Base-by-base conservation (phyloP, 2,888 invertebrate species). In the Cerastoderma edule region DNA sequence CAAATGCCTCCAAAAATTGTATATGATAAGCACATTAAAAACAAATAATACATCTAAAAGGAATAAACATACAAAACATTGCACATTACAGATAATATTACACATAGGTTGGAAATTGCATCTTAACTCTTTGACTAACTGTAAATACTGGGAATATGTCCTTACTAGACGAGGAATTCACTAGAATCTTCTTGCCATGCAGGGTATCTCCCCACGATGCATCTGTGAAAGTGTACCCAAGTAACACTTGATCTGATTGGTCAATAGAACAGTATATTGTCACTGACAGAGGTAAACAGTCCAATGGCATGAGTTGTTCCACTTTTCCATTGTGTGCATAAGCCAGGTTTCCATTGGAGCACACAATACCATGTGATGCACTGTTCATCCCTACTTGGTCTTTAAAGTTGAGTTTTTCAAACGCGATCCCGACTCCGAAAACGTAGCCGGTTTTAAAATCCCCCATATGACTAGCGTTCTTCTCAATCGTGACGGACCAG, bases 401-500 rank as follows among this genome's bases (percentile, higher is more conserved):
- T 73, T 90, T 91, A 39, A 86, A 84, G 44, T 70, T 84, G 19
- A 91, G 85, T 48, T 81, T 77, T 28, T 87, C 87, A 16, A 83
- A 84, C 1, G 90, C 82, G 16, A 91, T 85, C 32, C 91, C 91
- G 5, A 89, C 88, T 16, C 91, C 91, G 78, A 91, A 91, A n/a
- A 90, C 82, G 76, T 90, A 91, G 19, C 90, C 90, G 48, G 85
- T 78, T 56, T 85, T 87, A 44, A 87, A 74, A 75, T 89, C 87
- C 24, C 89, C 89, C 54, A 88, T 85, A 53, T 89, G 89, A 68
- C 85, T 86, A 22, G 86, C 78, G 80, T 91, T 91, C 53, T 86
- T 85, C 79, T 89, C 89, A 1, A 91, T 80, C 16, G 89, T 88
- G 24, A 91, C 87, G 0, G 89, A 87, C 91, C 91, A 91, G 63